A percentile compares a stretch with the other conserved stretches of the same genome.
These are phyloP conservation scores for Emesis furor DNA, from an alignment of 2,888 invertebrate genomes.

Conservation along the genomic window DNA sequence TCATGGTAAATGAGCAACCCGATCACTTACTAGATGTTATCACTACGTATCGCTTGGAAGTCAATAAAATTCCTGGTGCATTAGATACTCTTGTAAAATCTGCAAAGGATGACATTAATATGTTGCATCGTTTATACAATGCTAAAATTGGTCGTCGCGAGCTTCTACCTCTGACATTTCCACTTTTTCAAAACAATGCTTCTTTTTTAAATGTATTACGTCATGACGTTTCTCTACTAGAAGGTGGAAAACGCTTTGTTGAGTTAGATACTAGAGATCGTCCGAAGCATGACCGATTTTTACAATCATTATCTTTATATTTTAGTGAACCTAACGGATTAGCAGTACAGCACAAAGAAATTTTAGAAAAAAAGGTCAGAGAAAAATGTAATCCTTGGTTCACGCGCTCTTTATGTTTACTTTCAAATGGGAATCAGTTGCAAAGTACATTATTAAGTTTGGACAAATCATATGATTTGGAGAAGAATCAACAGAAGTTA, in stretches of 20 bases:
- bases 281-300: slow-evolving; percentile 77
- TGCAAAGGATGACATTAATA: slow-evolving; percentile 71
- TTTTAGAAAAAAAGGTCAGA: slow-evolving; percentile 53
- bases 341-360: slow-evolving; percentile 70
- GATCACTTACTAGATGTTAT: slow-evolving; percentile 78
- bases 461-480: slow-evolving; percentile 49
- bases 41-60: slow-evolving; percentile 20
- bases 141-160: slow-evolving; percentile 79
- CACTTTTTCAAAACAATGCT: slow-evolving; percentile 77
- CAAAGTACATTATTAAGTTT: slow-evolving; percentile 63
- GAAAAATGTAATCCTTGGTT: slow-evolving; percentile 48
- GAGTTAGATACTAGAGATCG: slow-evolving; percentile 60
- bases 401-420: slow-evolving; percentile 69
- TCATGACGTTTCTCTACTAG: slow-evolving; percentile 79
- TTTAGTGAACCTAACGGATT: slow-evolving; percentile 81
- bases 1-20: slow-evolving; percentile 67
- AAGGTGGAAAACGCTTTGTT: slow-evolving; percentile 73
- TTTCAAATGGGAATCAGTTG: slow-evolving; percentile 47
- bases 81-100: slow-evolving; percentile 74
- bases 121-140: slow-evolving; percentile 78
- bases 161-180: slow-evolving; percentile 79
- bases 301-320: slow-evolving; percentile 80
- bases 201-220: slow-evolving; percentile 83
- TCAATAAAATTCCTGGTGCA: slow-evolving; percentile 73
- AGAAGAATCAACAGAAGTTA: slow-evolving; percentile 59